phyloP scores from a whole-genome alignment of 23 tunicate species.

The Pegea sp. region DNA sequence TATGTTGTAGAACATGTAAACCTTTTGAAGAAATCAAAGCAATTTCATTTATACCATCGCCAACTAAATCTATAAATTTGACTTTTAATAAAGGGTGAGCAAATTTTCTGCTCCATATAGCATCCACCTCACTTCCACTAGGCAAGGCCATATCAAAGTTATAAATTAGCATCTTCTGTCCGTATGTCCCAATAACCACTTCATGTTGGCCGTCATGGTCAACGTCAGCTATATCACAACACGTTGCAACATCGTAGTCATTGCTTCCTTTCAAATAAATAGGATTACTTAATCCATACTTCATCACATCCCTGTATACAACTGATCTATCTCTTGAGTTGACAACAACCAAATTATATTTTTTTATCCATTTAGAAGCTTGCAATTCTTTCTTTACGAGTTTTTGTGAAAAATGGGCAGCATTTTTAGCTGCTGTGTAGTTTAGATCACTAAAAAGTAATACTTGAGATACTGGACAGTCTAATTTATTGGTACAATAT shows the following conservation, averaged over 20 bases:
- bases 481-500: constrained; percentile 38
- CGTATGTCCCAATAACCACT: constrained; percentile 62
- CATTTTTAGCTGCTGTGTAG: not conserved
- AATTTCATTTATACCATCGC: constrained; percentile 57
- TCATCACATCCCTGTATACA: constrained; percentile 20
- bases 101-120: constrained; percentile 33
- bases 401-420: not conserved
- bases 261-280: constrained; percentile 20
- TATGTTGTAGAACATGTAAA: constrained; percentile 37
- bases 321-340: constrained; percentile 45
- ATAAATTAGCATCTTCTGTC: constrained; percentile 38
- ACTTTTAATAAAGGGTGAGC: constrained; percentile 37
- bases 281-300: constrained; percentile 23
- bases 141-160: constrained; percentile 1
- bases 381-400: too few species aligned
- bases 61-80: constrained; percentile 31
- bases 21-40: constrained; percentile 34
- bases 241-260: constrained; percentile 25
- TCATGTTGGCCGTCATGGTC: constrained; percentile 29
- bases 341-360: constrained; percentile 25
- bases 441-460: constrained; percentile 3
- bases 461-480: constrained; percentile 41
- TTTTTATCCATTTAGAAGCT: not conserved
- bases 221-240: constrained; percentile 50
- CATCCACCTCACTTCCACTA: not conserved